Evolutionary conservation across 2,113 vertebrate genomes (phyloP).

Genomic region (Castor canadensis): DNA sequence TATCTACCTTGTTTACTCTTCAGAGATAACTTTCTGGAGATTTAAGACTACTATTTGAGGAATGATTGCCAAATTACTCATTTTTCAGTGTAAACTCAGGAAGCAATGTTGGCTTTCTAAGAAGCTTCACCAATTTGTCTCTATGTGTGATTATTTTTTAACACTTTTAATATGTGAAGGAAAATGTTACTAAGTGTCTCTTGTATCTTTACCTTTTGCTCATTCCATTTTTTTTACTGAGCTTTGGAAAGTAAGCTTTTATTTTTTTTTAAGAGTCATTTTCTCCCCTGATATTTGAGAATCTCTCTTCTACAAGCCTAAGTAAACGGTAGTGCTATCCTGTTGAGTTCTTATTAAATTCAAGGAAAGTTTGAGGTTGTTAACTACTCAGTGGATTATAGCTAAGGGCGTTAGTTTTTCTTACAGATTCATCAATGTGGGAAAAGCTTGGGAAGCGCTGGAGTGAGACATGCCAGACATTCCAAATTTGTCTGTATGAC

Average conservation of each 20-base stretch:
- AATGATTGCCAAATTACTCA: slow-evolving; percentile 58
- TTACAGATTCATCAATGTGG: not conserved
- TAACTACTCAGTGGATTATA: slow-evolving; percentile 31
- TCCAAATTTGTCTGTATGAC: not conserved
- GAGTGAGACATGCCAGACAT: slow-evolving; percentile 31
- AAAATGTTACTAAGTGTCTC: slow-evolving; percentile 34
- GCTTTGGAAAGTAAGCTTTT: slow-evolving; percentile 47
- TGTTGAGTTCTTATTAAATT: slow-evolving; percentile 41
- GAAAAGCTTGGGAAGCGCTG: slow-evolving; percentile 1
- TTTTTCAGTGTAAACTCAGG: slow-evolving; percentile 30
- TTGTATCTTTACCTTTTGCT: not conserved
- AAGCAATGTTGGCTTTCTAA: slow-evolving; percentile 26
- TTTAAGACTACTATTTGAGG: slow-evolving; percentile 47
- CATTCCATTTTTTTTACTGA: not conserved
- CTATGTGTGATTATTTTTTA: slow-evolving; percentile 7
- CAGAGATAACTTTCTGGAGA: slow-evolving; percentile 48
- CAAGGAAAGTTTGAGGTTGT: slow-evolving; percentile 37
- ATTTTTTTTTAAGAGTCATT: slow-evolving; percentile 20
- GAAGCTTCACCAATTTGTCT: slow-evolving; percentile 39
- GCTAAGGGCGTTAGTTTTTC: slow-evolving; percentile 28
- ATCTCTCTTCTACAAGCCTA: not conserved
- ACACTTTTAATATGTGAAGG: slow-evolving; percentile 27
- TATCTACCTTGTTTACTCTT: slow-evolving; percentile 50
- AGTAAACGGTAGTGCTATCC: not conserved
- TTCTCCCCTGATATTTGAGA: slow-evolving; percentile 19